A percentile compares a stretch with the other conserved stretches of the same genome.
These are phyloP conservation scores for Eptesicus fuscus DNA, from an alignment of 2,113 vertebrate species.

Conservation along the genomic window DNA sequence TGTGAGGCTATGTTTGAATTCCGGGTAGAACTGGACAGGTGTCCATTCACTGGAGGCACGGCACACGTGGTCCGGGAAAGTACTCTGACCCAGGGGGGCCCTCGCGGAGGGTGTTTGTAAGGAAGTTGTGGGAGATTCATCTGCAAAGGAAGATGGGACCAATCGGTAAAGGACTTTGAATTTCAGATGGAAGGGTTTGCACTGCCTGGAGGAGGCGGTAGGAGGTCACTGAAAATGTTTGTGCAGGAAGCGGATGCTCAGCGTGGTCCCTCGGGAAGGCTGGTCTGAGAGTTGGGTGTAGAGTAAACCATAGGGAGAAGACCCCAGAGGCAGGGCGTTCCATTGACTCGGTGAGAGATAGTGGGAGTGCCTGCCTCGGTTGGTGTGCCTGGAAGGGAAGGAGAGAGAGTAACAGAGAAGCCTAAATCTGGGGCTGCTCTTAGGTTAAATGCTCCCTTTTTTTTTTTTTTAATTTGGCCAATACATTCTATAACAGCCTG, in stretches of 20 bases:
- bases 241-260: neutral
- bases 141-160: neutral
- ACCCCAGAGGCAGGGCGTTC: neutral
- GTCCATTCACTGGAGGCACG: neutral
- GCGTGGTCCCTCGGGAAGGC: neutral
- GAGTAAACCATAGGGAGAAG: neutral
- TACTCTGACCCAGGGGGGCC: neutral
- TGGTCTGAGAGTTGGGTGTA: neutral
- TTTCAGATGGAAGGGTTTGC: neutral
- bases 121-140: neutral
- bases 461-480: neutral
- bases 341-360: neutral
- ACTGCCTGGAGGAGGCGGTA: neutral
- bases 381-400: neutral
- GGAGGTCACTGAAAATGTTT: neutral
- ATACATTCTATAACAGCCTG: neutral
- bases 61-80: neutral
- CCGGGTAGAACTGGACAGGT: neutral
- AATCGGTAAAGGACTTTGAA: neutral
- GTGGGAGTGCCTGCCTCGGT: neutral
- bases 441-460: neutral
- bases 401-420: neutral
- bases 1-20: neutral
- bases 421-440: neutral
- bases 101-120: neutral